Evolutionary conservation across 2,888 invertebrate genomes (phyloP), one percentile per base, ranked within the genome.

Genomic region (Heteromurus nitidus): DNA sequence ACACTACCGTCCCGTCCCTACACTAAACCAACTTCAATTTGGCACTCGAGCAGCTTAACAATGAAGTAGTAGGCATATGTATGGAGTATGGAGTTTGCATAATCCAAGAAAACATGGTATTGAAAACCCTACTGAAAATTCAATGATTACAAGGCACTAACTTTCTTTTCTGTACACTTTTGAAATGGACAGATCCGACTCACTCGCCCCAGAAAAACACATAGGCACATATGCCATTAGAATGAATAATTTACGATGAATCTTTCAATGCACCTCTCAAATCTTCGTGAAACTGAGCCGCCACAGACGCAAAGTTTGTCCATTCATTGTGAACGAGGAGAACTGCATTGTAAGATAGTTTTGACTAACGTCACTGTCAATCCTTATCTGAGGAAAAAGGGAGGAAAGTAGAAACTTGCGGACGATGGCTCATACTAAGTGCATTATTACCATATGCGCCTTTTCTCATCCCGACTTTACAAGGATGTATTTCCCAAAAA

Each of bases 81-180:
- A 7, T 36, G 36, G 13, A 36, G 36, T 36, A 36, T 36, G 36
- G 36, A 36, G 53, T 53, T 5, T 11, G n/a, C 16, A 53, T 20
- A 22, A 53, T n/a, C 7, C 9, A 36, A 36, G 36, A 36, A 36
- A 36, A 13, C 36, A 36, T 36, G 13, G 36, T 9, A 13, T 36
- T 13, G 36, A 36, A 9, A 9, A 36, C n/a, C n/a, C n/a, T n/a
- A n/a, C n/a, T n/a, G n/a, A 47, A 73, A 64, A 73, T 44, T 73
- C 47, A 64, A 73, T 73, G 47, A 62, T 58, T 58, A 53, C 55
- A 58, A 9, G 20, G 31, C 9, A 22, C 44, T 65, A 44, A 65
- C 42, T 65, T 65, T 65, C 44, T 65, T 65, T 44, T 65, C 44
- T 13, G 24, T 44, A 18, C 16, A 28, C n/a, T 42, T 42, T 53